A percentile compares a stretch with the other conserved stretches of the same genome.
Evolutionary conservation across 2,113 vertebrate genomes (phyloP).

Genomic region (Pedionomus torquatus): DNA sequence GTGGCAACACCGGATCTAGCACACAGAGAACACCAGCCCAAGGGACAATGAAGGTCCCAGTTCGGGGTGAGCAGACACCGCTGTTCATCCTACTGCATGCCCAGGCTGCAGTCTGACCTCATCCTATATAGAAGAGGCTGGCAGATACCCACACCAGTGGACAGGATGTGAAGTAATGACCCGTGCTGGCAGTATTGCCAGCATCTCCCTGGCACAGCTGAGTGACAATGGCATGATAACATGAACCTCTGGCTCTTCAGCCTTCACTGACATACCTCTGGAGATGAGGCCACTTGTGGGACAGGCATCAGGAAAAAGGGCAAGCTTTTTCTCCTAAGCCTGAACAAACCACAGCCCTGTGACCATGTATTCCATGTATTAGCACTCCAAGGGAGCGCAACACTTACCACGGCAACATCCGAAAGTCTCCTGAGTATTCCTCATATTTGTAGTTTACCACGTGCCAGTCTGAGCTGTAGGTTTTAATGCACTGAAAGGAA

Average conservation of each 20-base stretch:
- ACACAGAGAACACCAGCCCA: not conserved
- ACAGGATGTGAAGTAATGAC: not conserved
- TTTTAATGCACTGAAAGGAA: conserved; percentile 93
- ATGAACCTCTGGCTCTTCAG: not conserved
- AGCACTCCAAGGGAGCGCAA: not conserved
- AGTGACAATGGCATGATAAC: fast-evolving
- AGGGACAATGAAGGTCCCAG: not conserved
- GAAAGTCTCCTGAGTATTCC: conserved; percentile 94
- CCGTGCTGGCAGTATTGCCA: not conserved
- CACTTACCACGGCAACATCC: conserved; percentile 92
- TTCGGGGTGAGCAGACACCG: not conserved
- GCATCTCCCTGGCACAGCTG: not conserved
- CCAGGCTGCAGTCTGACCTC: not conserved
- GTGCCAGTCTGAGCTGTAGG: conserved; percentile 94
- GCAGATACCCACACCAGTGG: not conserved
- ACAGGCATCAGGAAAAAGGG: not conserved
- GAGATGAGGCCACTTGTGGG: not conserved
- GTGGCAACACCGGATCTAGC: fast-evolving
- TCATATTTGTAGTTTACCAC: conserved; percentile 97
- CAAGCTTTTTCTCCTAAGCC: not conserved
- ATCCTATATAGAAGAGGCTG: not conserved
- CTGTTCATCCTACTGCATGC: not conserved
- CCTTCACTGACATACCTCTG: not conserved
- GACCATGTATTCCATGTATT: not conserved
- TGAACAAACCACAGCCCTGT: not conserved